Evolutionary conservation across 2,888 invertebrate genomes (phyloP).

Genomic region (Pharmacophagus antenor): DNA sequence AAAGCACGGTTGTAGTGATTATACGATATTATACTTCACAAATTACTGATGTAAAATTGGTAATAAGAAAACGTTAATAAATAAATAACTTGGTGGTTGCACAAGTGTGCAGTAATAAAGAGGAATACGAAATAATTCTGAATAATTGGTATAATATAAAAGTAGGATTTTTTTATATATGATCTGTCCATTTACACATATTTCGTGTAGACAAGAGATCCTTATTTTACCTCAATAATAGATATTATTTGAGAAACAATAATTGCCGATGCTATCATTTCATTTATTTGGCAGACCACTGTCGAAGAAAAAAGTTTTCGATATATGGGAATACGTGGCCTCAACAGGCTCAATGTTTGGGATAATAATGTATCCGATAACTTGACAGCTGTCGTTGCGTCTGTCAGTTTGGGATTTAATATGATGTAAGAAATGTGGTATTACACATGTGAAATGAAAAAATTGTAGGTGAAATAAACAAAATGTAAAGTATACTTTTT

Average conservation of each 20-base stretch:
- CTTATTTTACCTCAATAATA: too few species aligned
- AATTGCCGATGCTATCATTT: not conserved
- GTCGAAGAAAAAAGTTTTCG: not conserved
- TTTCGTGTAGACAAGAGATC: too few species aligned
- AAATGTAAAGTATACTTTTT: not conserved
- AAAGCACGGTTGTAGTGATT: too few species aligned
- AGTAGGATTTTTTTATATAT: too few species aligned
- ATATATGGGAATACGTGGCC: not conserved
- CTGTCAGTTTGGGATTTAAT: constrained; percentile 11
- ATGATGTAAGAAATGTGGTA: not conserved
- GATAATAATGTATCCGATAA: constrained; percentile 9
- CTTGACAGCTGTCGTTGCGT: constrained; percentile 7
- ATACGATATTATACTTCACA: too few species aligned
- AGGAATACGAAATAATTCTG: too few species aligned
- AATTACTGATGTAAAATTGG: too few species aligned
- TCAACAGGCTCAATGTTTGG: constrained; percentile 4
- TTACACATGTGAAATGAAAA: not conserved
- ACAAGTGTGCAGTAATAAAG: too few species aligned
- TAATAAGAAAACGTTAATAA: too few species aligned
- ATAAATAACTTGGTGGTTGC: too few species aligned
- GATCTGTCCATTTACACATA: too few species aligned
- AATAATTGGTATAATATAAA: too few species aligned
- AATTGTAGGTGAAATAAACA: not conserved
- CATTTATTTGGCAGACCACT: not conserved
- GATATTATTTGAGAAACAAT: not conserved